Percentiles rank a stretch among this genome's conserved stretches.
Evolutionary conservation across 1,140 invertebrate species (phyloP).

Genomic region (Bombyx mori): ASM3026992v2 NC_085129.1:1955001-1955500

Average conservation of each 20-base stretch:
- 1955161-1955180: no score
- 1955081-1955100: no score
- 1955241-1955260: not conserved
- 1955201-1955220: no score
- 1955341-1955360: slow-evolving; percentile 32
- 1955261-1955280: not conserved
- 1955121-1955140: no score
- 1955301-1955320: slow-evolving; percentile 43
- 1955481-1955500: not conserved
- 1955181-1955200: no score
- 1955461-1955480: slow-evolving; percentile 9
- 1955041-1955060: no score
- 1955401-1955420: slow-evolving; percentile 20
- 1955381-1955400: slow-evolving; percentile 22
- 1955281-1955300: slow-evolving; percentile 18
- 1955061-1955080: no score
- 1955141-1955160: no score
- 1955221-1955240: not conserved
- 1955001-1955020: no score
- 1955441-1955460: slow-evolving; percentile 2
- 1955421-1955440: slow-evolving; percentile 3
- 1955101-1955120: no score
- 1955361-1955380: slow-evolving; percentile 30
- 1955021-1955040: no score
- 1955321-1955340: slow-evolving; percentile 39